These are phyloP conservation scores for Pedionomus torquatus DNA, from an alignment of 2,113 vertebrate species.

Conservation along the genomic window DNA sequence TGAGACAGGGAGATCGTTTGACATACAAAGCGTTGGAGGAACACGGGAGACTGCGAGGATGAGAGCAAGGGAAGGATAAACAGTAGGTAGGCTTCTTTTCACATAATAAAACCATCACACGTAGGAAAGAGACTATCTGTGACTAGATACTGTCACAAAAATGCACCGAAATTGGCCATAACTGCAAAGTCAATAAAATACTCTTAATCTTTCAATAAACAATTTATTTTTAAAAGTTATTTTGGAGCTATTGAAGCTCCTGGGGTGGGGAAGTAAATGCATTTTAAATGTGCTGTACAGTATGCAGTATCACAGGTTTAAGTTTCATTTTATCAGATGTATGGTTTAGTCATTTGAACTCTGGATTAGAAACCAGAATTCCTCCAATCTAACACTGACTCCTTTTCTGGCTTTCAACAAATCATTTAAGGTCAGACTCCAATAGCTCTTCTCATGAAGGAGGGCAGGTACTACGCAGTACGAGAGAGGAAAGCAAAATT, in stretches of 20 bases:
- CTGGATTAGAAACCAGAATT: conserved; percentile 40
- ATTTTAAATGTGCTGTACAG: conserved; percentile 52
- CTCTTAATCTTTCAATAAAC: conserved; percentile 69
- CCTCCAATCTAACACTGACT: neutral
- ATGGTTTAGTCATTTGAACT: conserved; percentile 48
- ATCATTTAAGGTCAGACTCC: conserved; percentile 13
- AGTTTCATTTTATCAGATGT: conserved; percentile 47
- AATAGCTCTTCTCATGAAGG: neutral
- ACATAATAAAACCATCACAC: conserved; percentile 56
- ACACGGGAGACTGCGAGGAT: neutral
- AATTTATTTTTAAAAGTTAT: conserved; percentile 60
- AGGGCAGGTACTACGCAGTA: neutral
- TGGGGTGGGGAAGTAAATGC: conserved; percentile 40
- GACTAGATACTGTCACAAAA: conserved; percentile 53
- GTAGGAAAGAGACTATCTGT: conserved; percentile 46
- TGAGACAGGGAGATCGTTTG: neutral
- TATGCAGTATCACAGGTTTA: conserved; percentile 31
- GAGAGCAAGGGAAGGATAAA: conserved; percentile 44
- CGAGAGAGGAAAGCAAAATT: conserved; percentile 11
- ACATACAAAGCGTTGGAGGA: conserved; percentile 25
- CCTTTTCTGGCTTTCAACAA: conserved; percentile 16
- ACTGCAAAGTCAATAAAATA: conserved; percentile 64
- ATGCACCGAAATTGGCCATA: conserved; percentile 56
- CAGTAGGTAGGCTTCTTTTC: conserved; percentile 38
- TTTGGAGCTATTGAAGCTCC: conserved; percentile 39